Evolutionary conservation across 1,140 invertebrate species (phyloP).

Genomic region (Zaprionus tsacasi): DNA sequence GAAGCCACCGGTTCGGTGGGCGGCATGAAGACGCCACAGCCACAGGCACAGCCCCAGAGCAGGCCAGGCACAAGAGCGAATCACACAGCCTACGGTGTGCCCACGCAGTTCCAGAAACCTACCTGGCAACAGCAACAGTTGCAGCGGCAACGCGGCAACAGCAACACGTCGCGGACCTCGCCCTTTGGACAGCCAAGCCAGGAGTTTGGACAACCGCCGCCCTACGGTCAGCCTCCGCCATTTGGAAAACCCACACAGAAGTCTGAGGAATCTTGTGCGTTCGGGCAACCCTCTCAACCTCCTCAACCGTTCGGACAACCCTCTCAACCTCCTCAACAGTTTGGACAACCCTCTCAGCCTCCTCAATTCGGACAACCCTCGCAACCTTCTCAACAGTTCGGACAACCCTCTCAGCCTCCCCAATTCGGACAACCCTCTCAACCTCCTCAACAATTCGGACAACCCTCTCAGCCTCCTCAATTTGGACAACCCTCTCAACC

Average conservation of each 20-base stretch:
- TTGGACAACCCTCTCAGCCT: background rate
- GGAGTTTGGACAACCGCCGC: background rate
- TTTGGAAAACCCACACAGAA: background rate
- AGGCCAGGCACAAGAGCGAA: background rate
- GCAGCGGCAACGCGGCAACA: background rate
- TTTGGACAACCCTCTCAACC: background rate
- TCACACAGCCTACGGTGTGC: conserved; percentile 14
- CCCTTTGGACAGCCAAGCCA: background rate
- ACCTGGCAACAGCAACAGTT: conserved; percentile 23
- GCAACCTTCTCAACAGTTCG: background rate
- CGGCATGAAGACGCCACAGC: background rate
- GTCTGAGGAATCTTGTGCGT: background rate
- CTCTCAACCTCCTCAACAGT: background rate
- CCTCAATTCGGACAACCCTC: background rate
- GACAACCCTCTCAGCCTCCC: background rate
- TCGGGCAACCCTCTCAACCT: background rate
- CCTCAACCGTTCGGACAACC: background rate
- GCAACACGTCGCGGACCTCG: no score
- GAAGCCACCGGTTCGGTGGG: background rate
- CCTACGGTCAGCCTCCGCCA: background rate
- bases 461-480: background rate
- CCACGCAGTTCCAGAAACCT: conserved; percentile 13
- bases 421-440: background rate
- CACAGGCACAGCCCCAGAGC: background rate
- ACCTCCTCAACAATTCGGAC: background rate